Evolutionary conservation across 1,140 invertebrate genomes (phyloP).

Genomic region (Drosophila navojoa): DNA sequence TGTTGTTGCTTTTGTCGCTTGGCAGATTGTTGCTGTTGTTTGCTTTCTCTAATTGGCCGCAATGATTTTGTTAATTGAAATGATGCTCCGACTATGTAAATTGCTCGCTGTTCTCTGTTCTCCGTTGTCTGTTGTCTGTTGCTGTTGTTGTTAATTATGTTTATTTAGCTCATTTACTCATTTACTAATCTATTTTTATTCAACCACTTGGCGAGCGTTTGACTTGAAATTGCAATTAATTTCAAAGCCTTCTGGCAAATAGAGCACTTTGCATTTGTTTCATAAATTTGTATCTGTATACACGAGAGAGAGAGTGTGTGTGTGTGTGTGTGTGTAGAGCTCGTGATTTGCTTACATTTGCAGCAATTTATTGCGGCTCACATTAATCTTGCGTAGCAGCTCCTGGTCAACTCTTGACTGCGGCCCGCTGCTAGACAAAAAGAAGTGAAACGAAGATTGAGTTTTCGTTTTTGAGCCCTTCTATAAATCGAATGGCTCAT

Average conservation of each 20-base stretch:
- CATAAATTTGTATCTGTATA: neutral
- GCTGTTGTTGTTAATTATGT: slow-evolving; percentile 38
- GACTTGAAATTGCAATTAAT: slow-evolving; percentile 67
- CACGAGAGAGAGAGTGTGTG: neutral
- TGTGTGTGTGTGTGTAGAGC: slow-evolving; percentile 1
- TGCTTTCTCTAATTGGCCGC: slow-evolving; percentile 72
- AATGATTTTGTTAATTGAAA: slow-evolving; percentile 71
- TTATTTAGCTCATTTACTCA: slow-evolving; percentile 40
- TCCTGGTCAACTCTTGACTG: slow-evolving; percentile 10
- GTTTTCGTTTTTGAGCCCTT: slow-evolving; percentile 3
- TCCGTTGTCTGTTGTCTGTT: neutral
- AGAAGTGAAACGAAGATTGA: neutral
- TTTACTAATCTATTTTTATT: slow-evolving; percentile 22
- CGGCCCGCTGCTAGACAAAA: neutral
- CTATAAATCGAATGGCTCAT: slow-evolving; percentile 22
- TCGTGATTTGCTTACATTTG: slow-evolving; percentile 6
- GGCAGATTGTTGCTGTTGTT: slow-evolving; percentile 36
- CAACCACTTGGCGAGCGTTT: slow-evolving; percentile 24
- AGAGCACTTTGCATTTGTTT: slow-evolving; percentile 8
- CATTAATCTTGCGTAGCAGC: slow-evolving; percentile 23
- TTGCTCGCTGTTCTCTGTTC: slow-evolving; percentile 24
- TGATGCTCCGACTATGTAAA: slow-evolving; percentile 39
- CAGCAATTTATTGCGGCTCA: slow-evolving; percentile 21
- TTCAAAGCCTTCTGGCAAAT: slow-evolving; percentile 49
- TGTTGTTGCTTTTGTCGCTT: slow-evolving; percentile 2